phyloP scores from a whole-genome alignment of 64 coral and sea anemone genomes.

The Porites australiensis region DNA sequence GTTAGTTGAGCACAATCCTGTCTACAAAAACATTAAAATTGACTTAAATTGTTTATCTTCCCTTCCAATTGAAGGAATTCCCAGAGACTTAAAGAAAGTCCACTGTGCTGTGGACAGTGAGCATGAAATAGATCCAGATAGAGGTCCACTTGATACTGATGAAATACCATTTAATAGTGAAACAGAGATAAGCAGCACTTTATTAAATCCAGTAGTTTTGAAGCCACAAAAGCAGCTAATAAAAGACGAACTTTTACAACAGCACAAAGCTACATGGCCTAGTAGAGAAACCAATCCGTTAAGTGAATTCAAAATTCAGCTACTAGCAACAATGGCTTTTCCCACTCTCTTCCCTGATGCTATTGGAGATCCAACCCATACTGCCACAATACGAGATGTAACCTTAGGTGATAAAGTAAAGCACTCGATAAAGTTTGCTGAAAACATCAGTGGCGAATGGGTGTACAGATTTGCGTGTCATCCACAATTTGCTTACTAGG shows the following conservation, averaged over 20 bases:
- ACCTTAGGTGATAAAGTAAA: constrained; percentile 43
- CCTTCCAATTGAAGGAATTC: constrained; percentile 12
- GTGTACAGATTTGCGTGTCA: constrained; percentile 24
- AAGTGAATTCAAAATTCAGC: constrained; percentile 54
- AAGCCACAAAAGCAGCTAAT: constrained; percentile 32
- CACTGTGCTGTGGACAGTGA: not conserved
- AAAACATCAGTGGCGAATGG: not conserved
- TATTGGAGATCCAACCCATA: constrained; percentile 28
- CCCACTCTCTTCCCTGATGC: constrained; percentile 42
- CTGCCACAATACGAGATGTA: not conserved
- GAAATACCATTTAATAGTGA: not conserved
- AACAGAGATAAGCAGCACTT: constrained; percentile 2
- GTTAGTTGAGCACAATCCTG: constrained; percentile 26
- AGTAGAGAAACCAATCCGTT: constrained; percentile 29
- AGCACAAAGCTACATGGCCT: constrained; percentile 2
- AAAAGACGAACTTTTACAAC: not conserved
- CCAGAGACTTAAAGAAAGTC: not conserved
- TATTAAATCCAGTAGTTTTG: not conserved
- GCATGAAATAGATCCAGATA: constrained; percentile 2
- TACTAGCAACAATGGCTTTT: constrained; percentile 39
- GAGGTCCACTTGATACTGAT: constrained; percentile 30
- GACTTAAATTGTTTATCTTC: not conserved
- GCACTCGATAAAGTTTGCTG: constrained; percentile 52
- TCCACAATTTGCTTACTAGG: constrained; percentile 31
- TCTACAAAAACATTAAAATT: constrained; percentile 14